A percentile compares a stretch with the other conserved stretches of the same genome.
These are phyloP conservation scores for Platycheirus albimanus DNA, from an alignment of 2,888 invertebrate species.

Conservation along the genomic window DNA sequence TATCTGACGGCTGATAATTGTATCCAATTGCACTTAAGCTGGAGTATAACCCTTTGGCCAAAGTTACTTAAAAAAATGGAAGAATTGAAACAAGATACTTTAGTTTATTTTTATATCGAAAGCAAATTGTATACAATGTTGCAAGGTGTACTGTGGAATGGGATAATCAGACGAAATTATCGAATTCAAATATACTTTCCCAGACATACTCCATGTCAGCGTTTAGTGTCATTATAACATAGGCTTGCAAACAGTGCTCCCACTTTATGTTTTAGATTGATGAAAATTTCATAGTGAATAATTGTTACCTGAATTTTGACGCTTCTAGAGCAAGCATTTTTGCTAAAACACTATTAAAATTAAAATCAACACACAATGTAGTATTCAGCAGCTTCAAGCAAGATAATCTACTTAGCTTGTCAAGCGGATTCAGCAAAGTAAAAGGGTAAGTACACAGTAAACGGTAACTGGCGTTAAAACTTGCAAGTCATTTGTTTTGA, in stretches of 20 bases:
- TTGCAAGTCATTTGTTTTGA: no score
- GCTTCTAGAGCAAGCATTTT: no score
- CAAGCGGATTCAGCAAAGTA: no score
- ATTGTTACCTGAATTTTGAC: no score
- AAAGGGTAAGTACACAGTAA: no score
- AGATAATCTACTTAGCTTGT: no score
- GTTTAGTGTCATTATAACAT: not conserved
- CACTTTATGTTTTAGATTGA: not conserved
- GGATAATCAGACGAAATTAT: not conserved
- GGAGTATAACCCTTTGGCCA: conserved; percentile 2
- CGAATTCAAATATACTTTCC: not conserved
- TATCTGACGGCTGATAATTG: conserved; percentile 61
- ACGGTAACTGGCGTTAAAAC: no score
- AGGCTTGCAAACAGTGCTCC: not conserved
- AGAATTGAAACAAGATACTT: no score
- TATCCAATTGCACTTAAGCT: conserved; percentile 64
- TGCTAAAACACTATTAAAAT: no score
- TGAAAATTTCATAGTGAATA: not conserved
- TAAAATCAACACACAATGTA: no score
- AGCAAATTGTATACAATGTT: conserved; percentile 23
- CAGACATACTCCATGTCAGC: not conserved
- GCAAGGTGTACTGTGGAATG: not conserved
- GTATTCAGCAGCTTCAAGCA: no score
- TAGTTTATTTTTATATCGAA: no score
- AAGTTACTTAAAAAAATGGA: not conserved